Base-by-base conservation (phyloP, 2,888 invertebrate genomes). In the Entomobrya multifasciata region DNA sequence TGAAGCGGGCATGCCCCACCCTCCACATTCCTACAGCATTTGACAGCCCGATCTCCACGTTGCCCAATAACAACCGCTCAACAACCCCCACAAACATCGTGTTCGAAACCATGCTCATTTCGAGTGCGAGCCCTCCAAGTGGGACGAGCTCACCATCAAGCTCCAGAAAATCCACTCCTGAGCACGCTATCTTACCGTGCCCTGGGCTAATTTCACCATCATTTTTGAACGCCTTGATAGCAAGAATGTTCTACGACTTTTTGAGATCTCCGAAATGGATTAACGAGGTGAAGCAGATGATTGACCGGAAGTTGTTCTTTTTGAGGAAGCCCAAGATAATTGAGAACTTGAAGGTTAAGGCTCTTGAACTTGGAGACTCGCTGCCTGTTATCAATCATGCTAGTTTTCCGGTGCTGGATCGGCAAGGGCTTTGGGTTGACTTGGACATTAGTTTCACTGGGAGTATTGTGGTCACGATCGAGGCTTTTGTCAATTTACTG, bases 281-380 rank as follows among this genome's bases (percentile, higher is more conserved):
- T 49, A 93, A 94, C 83, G 94, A 95, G 88, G 94, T 98, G 49
- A 95, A 95, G 92, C 95, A 95, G 77, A 95, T 95, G 92, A 95
- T 98, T 92, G 97, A 98, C 93, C 94, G 95, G 92, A 98, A 98
- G 93, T 93, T 98, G 1, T 94, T 95, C 86, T 96, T 96, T 86
- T 96, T 98, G 90, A 97, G 96, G 93, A 95, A 96, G 92, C 98
- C 98, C 0, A 95, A 96, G 91, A 97, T 98, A 93, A 96, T 98
- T 94, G 96, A 97, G 89, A 96, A 96, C 90, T 94, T 98, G 78
- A 93, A 94, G 72, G 94, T 98, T 90, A 95, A 95, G 44, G 95
- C 96, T 92, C 93, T 97, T 90, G 95, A 95, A 62, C 94, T 97
- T 90, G 96, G 96, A 52, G 94, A 94, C 89, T 94, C 95, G 44